phyloP scores from a whole-genome alignment of 2,113 vertebrate species.

The Psilopsiagon aymara region DNA sequence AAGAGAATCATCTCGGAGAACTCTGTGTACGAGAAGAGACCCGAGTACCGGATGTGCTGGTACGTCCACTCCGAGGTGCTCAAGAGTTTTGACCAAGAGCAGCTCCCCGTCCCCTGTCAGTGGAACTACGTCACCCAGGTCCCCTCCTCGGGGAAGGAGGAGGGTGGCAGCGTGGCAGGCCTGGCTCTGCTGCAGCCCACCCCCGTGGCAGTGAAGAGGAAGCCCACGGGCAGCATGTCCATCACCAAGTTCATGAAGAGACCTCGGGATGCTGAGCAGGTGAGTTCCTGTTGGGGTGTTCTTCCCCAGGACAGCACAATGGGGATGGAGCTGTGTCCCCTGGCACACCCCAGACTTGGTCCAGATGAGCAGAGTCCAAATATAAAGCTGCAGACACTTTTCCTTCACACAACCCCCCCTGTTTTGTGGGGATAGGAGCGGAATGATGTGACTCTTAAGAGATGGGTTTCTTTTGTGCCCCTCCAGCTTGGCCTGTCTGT shows the following conservation, averaged over 20 bases:
- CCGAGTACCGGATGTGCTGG: conserved; percentile 89
- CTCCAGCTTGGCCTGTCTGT: neutral
- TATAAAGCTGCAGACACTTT: neutral
- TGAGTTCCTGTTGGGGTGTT: neutral
- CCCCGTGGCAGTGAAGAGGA: conserved; percentile 81
- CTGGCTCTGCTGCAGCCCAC: conserved; percentile 33
- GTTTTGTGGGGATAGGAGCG: neutral
- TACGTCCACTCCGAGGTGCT: conserved; percentile 90
- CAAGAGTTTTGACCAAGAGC: conserved; percentile 79
- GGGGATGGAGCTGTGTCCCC: fast-evolving
- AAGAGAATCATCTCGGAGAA: conserved; percentile 89
- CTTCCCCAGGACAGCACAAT: fast-evolving
- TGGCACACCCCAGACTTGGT: neutral
- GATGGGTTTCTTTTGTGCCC: neutral
- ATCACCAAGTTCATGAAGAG: conserved; percentile 97
- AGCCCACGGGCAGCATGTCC: conserved; percentile 85
- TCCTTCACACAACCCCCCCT: neutral
- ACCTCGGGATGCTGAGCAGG: conserved; percentile 77
- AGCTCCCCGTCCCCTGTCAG: conserved; percentile 89
- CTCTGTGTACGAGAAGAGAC: conserved; percentile 91
- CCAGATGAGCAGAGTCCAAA: neutral
- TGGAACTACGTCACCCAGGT: conserved; percentile 89
- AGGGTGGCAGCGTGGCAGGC: conserved; percentile 25
- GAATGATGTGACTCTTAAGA: neutral
- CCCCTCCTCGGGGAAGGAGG: conserved; percentile 80